These are phyloP conservation scores for Tetropium fuscum DNA, from an alignment of 2,888 invertebrate genomes.

Conservation along the genomic window DNA sequence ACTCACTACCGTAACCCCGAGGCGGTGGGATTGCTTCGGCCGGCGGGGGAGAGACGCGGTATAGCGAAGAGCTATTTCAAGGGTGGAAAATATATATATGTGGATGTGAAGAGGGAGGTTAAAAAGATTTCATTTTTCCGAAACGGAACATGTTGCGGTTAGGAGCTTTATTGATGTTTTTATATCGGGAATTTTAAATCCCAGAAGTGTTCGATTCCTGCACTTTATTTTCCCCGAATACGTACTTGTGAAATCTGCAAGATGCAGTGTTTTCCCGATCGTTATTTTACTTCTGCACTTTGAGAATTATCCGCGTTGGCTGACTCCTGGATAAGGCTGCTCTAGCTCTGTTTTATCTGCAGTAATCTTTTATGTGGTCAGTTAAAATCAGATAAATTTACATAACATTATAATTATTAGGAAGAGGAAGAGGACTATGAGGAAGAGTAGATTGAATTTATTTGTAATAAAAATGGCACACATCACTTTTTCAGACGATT, in stretches of 20 bases:
- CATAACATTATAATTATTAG: too few relatives aligned
- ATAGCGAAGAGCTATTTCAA: slow-evolving; percentile 64
- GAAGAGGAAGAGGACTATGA: too few relatives aligned
- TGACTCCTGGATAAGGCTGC: too few relatives aligned
- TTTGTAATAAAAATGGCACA: too few relatives aligned
- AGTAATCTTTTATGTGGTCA: too few relatives aligned
- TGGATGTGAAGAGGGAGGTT: slow-evolving; percentile 58
- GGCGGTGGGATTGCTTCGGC: slow-evolving; percentile 47
- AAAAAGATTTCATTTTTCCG: slow-evolving; percentile 66
- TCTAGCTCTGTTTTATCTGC: too few relatives aligned
- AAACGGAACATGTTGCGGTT: slow-evolving; percentile 65
- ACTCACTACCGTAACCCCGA: slow-evolving; percentile 63
- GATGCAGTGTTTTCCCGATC: background rate
- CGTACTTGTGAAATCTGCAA: slow-evolving; percentile 7
- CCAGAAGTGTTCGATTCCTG: slow-evolving; percentile 45
- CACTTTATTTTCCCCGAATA: slow-evolving; percentile 10
- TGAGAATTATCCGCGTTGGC: too few relatives aligned
- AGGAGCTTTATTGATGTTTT: slow-evolving; percentile 62
- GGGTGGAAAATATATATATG: slow-evolving; percentile 62
- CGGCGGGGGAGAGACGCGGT: slow-evolving; percentile 49
- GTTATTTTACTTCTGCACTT: background rate
- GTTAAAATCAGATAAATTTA: too few relatives aligned
- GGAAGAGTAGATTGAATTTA: too few relatives aligned
- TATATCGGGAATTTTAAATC: slow-evolving; percentile 59
- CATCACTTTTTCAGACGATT: too few relatives aligned